A percentile compares a stretch with the other conserved stretches of the same genome.
phyloP scores from a whole-genome alignment of 1,140 invertebrate genomes.

The Coenobita brevimanus region DNA sequence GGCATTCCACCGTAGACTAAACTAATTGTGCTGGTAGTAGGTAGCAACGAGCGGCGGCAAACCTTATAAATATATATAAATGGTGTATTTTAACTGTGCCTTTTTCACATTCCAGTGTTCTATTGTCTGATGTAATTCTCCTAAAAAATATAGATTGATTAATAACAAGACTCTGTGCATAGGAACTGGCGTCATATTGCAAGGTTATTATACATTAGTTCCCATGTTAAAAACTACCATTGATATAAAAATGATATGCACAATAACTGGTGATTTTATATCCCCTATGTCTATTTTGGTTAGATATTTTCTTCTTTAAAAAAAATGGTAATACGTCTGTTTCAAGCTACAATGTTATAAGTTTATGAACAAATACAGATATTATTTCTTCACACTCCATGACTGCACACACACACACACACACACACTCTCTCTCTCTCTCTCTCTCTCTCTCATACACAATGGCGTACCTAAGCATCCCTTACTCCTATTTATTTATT shows the following conservation, averaged over 20 bases:
- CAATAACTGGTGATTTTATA: background rate
- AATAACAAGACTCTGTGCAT: too few species aligned
- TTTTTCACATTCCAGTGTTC: conserved; percentile 32
- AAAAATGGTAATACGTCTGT: too few species aligned
- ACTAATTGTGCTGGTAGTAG: too few species aligned
- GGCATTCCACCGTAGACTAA: too few species aligned
- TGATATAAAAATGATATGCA: conserved; percentile 20
- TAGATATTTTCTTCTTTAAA: too few species aligned
- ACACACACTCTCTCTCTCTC: background rate
- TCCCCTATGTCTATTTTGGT: background rate
- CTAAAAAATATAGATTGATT: background rate
- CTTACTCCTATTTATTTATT: background rate
- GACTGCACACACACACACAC: conserved; percentile 28
- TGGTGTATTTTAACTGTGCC: conserved; percentile 39
- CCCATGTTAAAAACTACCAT: conserved; percentile 24
- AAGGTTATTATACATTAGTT: too few species aligned
- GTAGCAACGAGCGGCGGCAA: background rate
- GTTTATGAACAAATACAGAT: too few species aligned
- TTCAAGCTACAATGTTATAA: too few species aligned
- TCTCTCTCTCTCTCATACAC: too few species aligned
- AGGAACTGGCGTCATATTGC: too few species aligned
- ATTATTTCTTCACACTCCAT: too few species aligned
- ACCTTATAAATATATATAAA: background rate
- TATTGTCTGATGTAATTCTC: conserved; percentile 23
- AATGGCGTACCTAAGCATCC: background rate